phyloP scores from a whole-genome alignment of 2,113 vertebrate species.

The Dascyllus trimaculatus region DNA sequence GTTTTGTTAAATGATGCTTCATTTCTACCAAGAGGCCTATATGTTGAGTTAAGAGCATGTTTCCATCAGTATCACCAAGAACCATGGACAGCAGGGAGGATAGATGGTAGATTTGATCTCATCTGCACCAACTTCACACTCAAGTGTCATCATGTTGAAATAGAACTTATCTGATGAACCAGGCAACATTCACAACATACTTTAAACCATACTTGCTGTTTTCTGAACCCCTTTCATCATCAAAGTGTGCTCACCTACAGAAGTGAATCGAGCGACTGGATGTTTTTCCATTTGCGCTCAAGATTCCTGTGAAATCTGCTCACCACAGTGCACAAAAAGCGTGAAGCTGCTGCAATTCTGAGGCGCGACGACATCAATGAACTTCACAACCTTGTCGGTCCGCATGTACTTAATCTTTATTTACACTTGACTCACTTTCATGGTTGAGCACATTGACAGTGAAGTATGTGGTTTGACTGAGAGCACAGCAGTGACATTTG shows the following conservation, averaged over 20 bases:
- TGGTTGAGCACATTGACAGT: constrained; percentile 10
- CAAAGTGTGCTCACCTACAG: constrained; percentile 4
- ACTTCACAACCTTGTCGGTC: background rate
- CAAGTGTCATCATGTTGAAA: background rate
- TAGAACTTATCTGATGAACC: background rate
- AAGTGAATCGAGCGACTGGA: background rate
- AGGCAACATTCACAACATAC: background rate
- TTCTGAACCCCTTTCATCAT: background rate
- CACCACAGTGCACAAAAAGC: background rate
- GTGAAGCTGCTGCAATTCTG: background rate
- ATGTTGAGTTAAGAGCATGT: too few species aligned
- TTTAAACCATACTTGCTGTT: background rate
- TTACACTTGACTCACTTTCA: background rate
- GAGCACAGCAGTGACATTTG: background rate
- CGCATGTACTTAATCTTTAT: constrained; percentile 1
- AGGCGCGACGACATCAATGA: background rate
- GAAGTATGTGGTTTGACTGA: background rate
- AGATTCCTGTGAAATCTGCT: background rate
- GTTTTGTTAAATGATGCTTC: too few species aligned
- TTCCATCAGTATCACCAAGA: too few species aligned
- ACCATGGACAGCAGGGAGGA: background rate
- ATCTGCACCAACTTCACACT: background rate
- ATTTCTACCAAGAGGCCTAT: too few species aligned
- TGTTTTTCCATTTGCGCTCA: background rate
- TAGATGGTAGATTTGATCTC: background rate